phyloP scores from a whole-genome alignment of 2,113 vertebrate genomes.

The Pedetes capensis region DNA sequence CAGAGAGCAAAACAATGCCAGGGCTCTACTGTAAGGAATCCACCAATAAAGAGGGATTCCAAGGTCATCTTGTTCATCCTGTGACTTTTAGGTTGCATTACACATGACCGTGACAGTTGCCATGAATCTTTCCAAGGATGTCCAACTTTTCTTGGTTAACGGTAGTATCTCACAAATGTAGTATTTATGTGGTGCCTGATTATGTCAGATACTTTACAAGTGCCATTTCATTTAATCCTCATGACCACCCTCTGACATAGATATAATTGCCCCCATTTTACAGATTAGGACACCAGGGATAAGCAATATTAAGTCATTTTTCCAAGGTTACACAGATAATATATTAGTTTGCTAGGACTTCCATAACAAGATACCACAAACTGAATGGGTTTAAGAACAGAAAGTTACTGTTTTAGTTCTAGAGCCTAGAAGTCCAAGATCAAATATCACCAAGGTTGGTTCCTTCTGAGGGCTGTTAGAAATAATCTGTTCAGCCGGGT shows the following conservation, averaged over 20 bases:
- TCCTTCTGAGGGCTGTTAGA: background rate
- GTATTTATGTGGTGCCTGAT: background rate
- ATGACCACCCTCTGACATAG: background rate
- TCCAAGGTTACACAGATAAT: background rate
- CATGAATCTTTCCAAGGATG: background rate
- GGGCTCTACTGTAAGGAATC: background rate
- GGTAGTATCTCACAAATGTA: background rate
- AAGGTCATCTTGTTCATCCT: background rate
- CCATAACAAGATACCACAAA: background rate
- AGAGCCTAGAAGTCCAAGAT: background rate
- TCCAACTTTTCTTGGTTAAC: conserved; percentile 26
- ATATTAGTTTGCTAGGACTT: background rate
- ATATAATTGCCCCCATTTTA: background rate
- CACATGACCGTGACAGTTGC: background rate
- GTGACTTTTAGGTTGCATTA: background rate
- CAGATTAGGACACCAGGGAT: conserved; percentile 19
- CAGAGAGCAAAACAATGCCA: background rate
- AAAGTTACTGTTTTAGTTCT: background rate
- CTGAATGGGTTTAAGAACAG: background rate
- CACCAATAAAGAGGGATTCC: background rate
- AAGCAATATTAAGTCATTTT: conserved; percentile 24
- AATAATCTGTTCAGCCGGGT: conserved; percentile 17
- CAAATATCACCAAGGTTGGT: background rate
- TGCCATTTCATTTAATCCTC: conserved; percentile 29
- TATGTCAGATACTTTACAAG: conserved; percentile 8